Evolutionary conservation across 2,113 vertebrate species (phyloP), one percentile per base, ranked within the genome.

Genomic region (Otocyon megalotis): DNA sequence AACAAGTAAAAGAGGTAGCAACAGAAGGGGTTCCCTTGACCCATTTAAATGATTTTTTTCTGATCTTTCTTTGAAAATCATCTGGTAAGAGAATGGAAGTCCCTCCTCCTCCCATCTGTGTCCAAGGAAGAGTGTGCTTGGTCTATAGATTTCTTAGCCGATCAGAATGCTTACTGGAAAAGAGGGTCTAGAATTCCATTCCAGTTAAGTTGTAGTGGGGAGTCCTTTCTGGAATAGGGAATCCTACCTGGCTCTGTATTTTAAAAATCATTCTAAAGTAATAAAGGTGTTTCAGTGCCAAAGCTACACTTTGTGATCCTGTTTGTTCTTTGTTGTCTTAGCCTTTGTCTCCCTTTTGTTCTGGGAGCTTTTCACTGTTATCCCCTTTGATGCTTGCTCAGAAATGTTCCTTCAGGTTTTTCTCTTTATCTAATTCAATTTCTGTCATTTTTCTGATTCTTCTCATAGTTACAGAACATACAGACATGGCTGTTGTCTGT

Each of bases 21-120:
- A 28, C 60, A 60, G 72, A 72, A 60, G n/a, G 50, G 13, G 19
- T 54, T 89, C 28, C 19, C 54, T 43, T 60, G 28, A 60, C 15
- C 84, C 60, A 43, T 17, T 54, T 63, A 76, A 92, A 30, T 54
- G 48, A 8, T 43, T 91, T 60, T 91, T 94, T 77, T 89, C 62
- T 96, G 89, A 94, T 11, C 65, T 96, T 93, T 83, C 71, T 95
- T 90, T 82, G 93, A 83, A 90, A 8, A 50, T 65, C 9, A 32
- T 88, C 81, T 80, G 80, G 60, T 54, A 43, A 30, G 35, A 77
- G 69, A 81, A 32, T 35, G 65, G 2, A 93, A 90, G 54, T 32
- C 24, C 3, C 26, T 69, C 19, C 20, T 85, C 84, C 74, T 22
- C 71, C 17, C 43, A 37, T 71, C 76, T 85, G 69, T 90, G 79